Evolutionary conservation across 2,113 vertebrate species (phyloP), one percentile per base, ranked within the genome.

Genomic region (Arvicanthis niloticus): DNA sequence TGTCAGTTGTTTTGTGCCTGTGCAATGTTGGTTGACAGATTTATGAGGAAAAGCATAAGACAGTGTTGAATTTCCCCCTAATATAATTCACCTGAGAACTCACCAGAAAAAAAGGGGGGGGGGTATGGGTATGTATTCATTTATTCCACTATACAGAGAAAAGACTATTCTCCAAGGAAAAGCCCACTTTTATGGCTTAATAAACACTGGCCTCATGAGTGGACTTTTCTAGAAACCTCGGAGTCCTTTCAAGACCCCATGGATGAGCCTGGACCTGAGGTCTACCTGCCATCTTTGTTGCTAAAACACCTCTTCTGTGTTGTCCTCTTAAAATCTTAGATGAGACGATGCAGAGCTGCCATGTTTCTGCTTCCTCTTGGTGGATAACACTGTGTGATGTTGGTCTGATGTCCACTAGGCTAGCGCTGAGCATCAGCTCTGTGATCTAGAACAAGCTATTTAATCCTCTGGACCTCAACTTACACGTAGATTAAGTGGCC

Each of bases 361-460:
- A 6, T n/a, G 42, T 34, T 11, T 51, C 0, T 0, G 10, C 58
- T 58, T 68, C 26, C 65, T 37, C 93, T 42, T n/a, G n/a, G 31
- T 91, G 13, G 17, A 89, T 51, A 24, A 45, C 29, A 12, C 84
- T 91, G 26, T 10, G 67, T 34, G 70, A 93, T 65, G 51, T 31
- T 70, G 9, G 53, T 42, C 51, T 78, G 37, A 58, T 58, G 78
- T 48, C 76, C 11, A 19, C 21, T 51, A 37, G 37, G 26, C 85
- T 56, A 24, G 3, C 42, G 76, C 31, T n/a, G 16, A 80, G 5
- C 29, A 26, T 17, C 45, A 84, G 34, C 17, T 37, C 62, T 80
- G n/a, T 53, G 15, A 53, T 77, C 31, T 73, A 56, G 29, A 24
- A 53, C 48, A 84, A 77, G 9, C 51, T 75, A 60, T 11, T 68